Base-by-base conservation (phyloP, 2,888 invertebrate genomes). In the Nomada flava region DNA sequence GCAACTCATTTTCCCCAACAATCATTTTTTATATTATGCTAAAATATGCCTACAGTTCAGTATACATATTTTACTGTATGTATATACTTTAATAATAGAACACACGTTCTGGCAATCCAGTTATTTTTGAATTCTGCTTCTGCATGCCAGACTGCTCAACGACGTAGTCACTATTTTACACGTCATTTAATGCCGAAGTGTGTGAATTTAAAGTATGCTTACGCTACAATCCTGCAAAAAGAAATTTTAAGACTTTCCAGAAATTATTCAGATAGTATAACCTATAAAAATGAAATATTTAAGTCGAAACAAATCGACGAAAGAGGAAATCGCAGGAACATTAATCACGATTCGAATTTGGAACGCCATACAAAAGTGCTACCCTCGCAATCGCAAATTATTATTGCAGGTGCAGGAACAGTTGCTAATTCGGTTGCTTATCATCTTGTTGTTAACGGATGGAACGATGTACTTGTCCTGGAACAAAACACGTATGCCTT, bases 351-450 rank as follows among this genome's bases (percentile, higher is more conserved):
- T 18, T 50, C 53, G 10, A 52, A 72, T 42, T 60, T 29, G 3
- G 62, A 60, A 10, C 15, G 13, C 0, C 13, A 79, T 62, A 60
- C 69, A 23, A 50, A 64, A 13, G 10, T 64, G 20, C 62, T 85
- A 23, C 94, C 94, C 13, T 91, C 92, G 26, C 95, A 95, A 89
- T 94, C 95, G 1, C 94, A 94, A 88, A 95, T 95, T 78, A 95
- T 95, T 11, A 95, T 95, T 84, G 95, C 95, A 79, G 95, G 97
- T 62, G 96, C 96, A 36, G 97, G 97, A n/a, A 95, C 96, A 26
- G 95, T 96, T 52, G 97, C 97, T 2, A 96, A 96, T 91, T 96
- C 97, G 2, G 95, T 97, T 15, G 97, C 97, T 9, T 97, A 97
- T 92, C 96, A 97, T 92, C 94, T 97, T 71, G 95, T 96, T 9